Conservation (phyloP, 2,888 invertebrate species). For the Sphaeridia pumilis region DNA sequence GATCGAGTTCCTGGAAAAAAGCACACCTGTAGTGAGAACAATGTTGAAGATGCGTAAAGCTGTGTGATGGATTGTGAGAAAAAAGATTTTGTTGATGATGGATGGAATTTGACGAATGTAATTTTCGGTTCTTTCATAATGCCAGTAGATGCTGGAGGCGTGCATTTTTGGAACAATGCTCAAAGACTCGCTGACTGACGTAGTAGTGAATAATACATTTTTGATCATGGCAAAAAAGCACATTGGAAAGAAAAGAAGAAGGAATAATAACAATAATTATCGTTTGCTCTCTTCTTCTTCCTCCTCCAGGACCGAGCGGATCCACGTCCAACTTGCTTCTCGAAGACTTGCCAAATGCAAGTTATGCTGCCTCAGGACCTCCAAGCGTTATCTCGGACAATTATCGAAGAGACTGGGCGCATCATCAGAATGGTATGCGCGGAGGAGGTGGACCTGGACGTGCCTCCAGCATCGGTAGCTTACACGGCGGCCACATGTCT, state of each 20-base stretch:
- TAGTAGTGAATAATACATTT: neutral
- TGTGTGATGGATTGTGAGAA: no score
- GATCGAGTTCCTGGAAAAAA: no score
- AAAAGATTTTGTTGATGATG: no score
- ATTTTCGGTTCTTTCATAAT: no score
- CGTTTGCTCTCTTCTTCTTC: neutral
- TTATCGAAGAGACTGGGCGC: conserved; percentile 61
- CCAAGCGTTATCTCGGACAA: conserved; percentile 45
- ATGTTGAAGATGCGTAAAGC: no score
- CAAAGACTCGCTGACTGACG: no score
- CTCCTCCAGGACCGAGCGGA: conserved; percentile 29
- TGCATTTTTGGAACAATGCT: no score
- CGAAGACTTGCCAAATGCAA: conserved; percentile 31
- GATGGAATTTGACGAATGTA: no score
- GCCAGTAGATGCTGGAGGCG: no score
- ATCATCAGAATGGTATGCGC: conserved; percentile 39
- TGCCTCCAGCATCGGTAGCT: conserved; percentile 26
- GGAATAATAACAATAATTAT: no score
- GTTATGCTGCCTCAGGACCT: conserved; percentile 26
- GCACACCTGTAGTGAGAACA: no score
- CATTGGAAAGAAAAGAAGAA: no score
- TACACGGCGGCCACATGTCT: conserved; percentile 25
- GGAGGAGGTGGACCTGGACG: conserved; percentile 15
- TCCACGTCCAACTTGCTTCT: conserved; percentile 30
- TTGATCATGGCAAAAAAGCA: neutral